Conservation (phyloP, 1,140 invertebrate species). For the Drosophila jambulina region DNA sequence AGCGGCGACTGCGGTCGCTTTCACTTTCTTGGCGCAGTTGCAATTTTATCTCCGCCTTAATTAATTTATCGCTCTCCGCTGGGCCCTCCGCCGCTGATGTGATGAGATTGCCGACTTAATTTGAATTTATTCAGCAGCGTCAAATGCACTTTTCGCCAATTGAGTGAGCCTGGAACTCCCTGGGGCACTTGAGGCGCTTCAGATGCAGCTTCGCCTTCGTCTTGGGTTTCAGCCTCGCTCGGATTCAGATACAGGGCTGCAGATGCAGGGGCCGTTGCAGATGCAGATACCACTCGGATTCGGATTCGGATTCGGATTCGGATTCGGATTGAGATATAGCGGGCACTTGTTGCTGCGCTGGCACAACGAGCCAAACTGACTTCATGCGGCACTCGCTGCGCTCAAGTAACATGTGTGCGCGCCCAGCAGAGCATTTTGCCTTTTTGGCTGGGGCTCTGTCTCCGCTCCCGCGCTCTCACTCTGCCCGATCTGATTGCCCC, state of each 20-base stretch:
- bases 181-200: constrained; percentile 74
- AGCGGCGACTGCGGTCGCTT: constrained; percentile 26
- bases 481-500: constrained; percentile 23
- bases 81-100: constrained; percentile 41
- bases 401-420: constrained; percentile 69
- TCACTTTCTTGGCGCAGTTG: constrained; percentile 48
- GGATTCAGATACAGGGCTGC: constrained; percentile 9
- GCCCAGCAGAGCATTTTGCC: constrained; percentile 37
- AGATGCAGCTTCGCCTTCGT: constrained; percentile 8
- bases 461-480: constrained; percentile 37
- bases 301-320: constrained; percentile 12
- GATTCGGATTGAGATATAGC: constrained; percentile 25
- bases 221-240: constrained; percentile 28
- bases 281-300: constrained; percentile 15
- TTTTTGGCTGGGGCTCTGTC: constrained; percentile 40
- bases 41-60: constrained; percentile 55
- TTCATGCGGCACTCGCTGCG: constrained; percentile 64
- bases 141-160: constrained; percentile 35
- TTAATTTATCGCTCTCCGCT: constrained; percentile 67
- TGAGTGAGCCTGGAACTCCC: constrained; percentile 15
- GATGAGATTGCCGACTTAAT: constrained; percentile 63
- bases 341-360: constrained; percentile 78
- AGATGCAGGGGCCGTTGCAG: constrained; percentile 24
- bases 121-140: constrained; percentile 58
- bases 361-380: constrained; percentile 78